These are phyloP conservation scores for Drosophila tropicalis DNA, from an alignment of 1,140 invertebrate genomes.

Conservation along the genomic window DNA sequence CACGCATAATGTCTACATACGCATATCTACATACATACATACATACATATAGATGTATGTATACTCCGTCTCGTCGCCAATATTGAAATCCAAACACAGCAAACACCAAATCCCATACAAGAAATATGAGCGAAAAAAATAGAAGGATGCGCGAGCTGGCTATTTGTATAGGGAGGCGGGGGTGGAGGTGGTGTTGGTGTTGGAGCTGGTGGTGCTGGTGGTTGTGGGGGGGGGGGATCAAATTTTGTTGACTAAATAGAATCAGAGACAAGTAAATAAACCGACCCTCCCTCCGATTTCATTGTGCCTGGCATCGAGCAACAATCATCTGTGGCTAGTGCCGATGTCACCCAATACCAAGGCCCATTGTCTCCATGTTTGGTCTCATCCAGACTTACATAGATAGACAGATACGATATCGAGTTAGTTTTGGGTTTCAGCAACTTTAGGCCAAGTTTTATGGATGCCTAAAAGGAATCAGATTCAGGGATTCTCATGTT, in stretches of 20 bases:
- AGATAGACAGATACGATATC: too few relatives aligned
- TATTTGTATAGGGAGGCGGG: background rate
- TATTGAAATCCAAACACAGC: slow-evolving; percentile 51
- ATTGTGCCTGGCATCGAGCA: slow-evolving; percentile 11
- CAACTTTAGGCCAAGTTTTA: too few relatives aligned
- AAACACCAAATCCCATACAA: slow-evolving; percentile 55
- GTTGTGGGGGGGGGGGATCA: slow-evolving; percentile 9
- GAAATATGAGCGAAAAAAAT: slow-evolving; percentile 64
- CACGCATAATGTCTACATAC: slow-evolving; percentile 42
- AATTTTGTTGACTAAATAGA: slow-evolving; percentile 64
- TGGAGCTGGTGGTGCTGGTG: background rate
- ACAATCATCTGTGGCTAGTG: slow-evolving; percentile 17
- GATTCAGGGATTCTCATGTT: background rate
- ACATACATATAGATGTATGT: background rate
- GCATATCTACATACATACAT: background rate
- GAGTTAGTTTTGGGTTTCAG: too few relatives aligned
- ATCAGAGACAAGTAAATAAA: slow-evolving; percentile 69
- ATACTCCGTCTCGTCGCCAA: slow-evolving; percentile 54
- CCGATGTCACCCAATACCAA: slow-evolving; percentile 42
- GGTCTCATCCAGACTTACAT: too few relatives aligned
- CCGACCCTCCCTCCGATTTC: slow-evolving; percentile 16
- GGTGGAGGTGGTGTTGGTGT: background rate
- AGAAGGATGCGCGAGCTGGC: slow-evolving; percentile 62
- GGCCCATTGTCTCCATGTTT: background rate
- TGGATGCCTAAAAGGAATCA: too few relatives aligned